A percentile compares a stretch with the other conserved stretches of the same genome.
These are phyloP conservation scores for Leptestheria dahalacensis DNA, from an alignment of 1,140 invertebrate genomes.

Conservation along the genomic window DNA sequence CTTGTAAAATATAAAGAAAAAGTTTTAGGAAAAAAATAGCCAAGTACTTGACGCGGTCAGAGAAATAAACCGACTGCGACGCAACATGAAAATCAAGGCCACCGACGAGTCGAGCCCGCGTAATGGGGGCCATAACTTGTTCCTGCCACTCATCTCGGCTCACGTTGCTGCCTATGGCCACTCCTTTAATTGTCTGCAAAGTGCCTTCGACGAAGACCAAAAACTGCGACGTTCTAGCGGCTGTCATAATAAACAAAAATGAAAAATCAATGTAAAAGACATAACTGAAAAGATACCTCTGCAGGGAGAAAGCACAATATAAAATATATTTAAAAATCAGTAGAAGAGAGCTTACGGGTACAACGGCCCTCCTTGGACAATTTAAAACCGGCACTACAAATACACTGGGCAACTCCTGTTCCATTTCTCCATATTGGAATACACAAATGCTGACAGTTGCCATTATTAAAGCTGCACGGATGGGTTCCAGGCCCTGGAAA, in stretches of 20 bases:
- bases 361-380: constrained; percentile 39
- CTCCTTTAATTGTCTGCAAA: constrained; percentile 45
- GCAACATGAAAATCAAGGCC: constrained; percentile 51
- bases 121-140: constrained; percentile 49
- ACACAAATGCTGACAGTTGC: constrained; percentile 36
- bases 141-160: constrained; percentile 23
- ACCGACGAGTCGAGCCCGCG: constrained; percentile 41
- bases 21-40: background rate
- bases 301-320: too few species aligned
- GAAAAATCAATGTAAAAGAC: too few species aligned
- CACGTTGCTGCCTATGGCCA: constrained; percentile 28
- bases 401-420: constrained; percentile 40
- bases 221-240: constrained; percentile 35
- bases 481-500: constrained; percentile 22
- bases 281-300: too few species aligned
- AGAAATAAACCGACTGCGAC: constrained; percentile 50
- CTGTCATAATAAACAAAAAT: constrained; percentile 27
- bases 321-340: constrained; percentile 7
- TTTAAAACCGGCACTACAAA: constrained; percentile 50
- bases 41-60: constrained; percentile 37
- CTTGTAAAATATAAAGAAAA: background rate
- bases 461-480: constrained; percentile 30
- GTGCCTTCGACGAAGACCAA: constrained; percentile 44
- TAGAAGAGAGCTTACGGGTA: constrained; percentile 34
- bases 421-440: constrained; percentile 37